These are phyloP conservation scores for Sphaerodactylus townsendi DNA, from an alignment of 2,113 vertebrate genomes.

Conservation along the genomic window DNA sequence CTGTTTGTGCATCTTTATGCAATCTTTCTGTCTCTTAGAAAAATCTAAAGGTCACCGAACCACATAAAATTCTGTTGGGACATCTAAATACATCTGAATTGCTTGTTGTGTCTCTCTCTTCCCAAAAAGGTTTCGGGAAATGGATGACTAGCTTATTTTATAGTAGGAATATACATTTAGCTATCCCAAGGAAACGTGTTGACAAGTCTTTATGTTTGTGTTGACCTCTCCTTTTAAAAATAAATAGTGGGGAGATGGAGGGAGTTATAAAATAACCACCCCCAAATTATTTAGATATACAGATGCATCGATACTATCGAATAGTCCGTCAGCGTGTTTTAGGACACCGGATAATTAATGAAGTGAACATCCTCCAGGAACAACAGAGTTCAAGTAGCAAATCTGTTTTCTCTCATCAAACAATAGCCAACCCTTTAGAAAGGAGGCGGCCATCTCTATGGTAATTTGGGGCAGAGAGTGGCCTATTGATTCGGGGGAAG, in stretches of 20 bases:
- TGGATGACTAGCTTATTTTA: not conserved
- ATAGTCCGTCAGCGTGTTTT: slow-evolving; percentile 73
- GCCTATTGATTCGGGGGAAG: slow-evolving; percentile 84
- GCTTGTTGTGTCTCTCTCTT: not conserved
- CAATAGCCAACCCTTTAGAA: slow-evolving; percentile 79
- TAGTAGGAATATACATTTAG: fast-evolving
- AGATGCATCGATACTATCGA: slow-evolving; percentile 67
- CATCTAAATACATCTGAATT: not conserved
- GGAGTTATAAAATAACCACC: not conserved
- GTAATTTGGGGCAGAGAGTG: slow-evolving; percentile 79
- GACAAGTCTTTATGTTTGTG: not conserved
- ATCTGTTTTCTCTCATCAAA: slow-evolving; percentile 76
- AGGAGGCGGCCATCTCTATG: slow-evolving; percentile 84
- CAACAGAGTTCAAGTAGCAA: slow-evolving; percentile 81
- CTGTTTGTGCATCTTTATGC: not conserved
- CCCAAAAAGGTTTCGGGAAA: not conserved
- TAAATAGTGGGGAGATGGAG: not conserved
- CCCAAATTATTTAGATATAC: not conserved
- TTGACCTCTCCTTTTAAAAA: not conserved
- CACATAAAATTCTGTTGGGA: not conserved
- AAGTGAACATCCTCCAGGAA: slow-evolving; percentile 80
- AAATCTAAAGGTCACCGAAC: not conserved
- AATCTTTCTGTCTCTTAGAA: not conserved
- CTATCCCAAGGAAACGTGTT: not conserved
- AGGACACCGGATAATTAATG: slow-evolving; percentile 82